Conservation (phyloP, 2,113 vertebrate genomes). For the Catharus bicknelli region DNA sequence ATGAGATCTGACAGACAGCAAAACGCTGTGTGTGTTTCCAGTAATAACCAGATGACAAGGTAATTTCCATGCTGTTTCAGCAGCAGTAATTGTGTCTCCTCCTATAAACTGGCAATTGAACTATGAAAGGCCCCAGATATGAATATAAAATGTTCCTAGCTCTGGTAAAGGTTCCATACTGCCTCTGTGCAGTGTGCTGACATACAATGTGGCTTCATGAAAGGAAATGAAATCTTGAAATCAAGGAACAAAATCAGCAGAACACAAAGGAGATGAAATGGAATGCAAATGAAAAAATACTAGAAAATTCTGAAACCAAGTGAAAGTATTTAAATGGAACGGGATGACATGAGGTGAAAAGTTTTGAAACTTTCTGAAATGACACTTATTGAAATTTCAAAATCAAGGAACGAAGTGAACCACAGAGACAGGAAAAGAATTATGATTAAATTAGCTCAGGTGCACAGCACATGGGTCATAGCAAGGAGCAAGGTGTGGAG, state of each 20-base stretch:
- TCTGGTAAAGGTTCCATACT: neutral
- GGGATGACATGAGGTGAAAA: neutral
- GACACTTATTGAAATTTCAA: neutral
- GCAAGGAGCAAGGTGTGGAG: neutral
- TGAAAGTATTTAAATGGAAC: neutral
- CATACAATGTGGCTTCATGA: neutral
- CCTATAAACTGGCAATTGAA: neutral
- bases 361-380: neutral
- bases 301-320: neutral
- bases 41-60: neutral
- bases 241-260: neutral
- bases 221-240: neutral
- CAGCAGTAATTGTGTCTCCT: rapidly evolving
- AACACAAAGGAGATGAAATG: neutral
- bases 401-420: neutral
- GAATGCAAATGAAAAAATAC: neutral
- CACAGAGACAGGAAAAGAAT: neutral
- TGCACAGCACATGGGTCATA: neutral
- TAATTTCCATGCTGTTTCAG: neutral
- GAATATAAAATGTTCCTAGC: neutral
- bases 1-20: neutral
- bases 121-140: neutral
- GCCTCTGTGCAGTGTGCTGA: neutral
- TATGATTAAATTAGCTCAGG: neutral
- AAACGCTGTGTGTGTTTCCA: neutral